Conservation (phyloP, 92 coral and sea anemone genomes). For the Actinostola sp. region DNA sequence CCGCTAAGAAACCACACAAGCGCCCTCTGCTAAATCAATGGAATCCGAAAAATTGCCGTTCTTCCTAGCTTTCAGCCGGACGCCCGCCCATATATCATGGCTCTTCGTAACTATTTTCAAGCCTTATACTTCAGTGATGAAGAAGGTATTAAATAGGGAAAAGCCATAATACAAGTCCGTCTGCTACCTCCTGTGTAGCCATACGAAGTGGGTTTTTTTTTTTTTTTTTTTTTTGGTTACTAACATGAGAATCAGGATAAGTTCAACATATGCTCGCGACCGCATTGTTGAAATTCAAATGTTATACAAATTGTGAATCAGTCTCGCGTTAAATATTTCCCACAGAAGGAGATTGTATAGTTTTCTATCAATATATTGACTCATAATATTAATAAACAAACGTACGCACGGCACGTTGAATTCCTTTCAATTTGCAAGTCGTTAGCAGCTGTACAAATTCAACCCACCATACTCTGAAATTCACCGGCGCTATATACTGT, state of each 20-base stretch:
- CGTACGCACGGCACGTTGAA: too few species aligned
- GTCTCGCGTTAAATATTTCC: not conserved
- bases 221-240: too few species aligned
- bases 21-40: constrained; percentile 54
- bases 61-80: constrained; percentile 6
- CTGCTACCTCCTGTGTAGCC: too few species aligned
- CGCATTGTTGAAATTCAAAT: constrained; percentile 20
- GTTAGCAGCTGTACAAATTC: too few species aligned
- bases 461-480: too few species aligned
- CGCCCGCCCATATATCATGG: not conserved
- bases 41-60: constrained; percentile 56
- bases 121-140: constrained; percentile 53
- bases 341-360: too few species aligned
- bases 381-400: too few species aligned
- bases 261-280: constrained; percentile 40
- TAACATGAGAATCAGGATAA: constrained; percentile 46
- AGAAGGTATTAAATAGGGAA: constrained; percentile 45
- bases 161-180: constrained; percentile 20
- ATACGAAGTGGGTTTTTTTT: constrained; percentile 37
- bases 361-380: too few species aligned
- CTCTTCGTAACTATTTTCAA: not conserved
- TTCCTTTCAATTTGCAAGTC: too few species aligned
- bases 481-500: too few species aligned
- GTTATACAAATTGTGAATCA: not conserved
- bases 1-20: constrained; percentile 38